Conservation (phyloP, 2,113 vertebrate species). For the Amphiprion percula region DNA sequence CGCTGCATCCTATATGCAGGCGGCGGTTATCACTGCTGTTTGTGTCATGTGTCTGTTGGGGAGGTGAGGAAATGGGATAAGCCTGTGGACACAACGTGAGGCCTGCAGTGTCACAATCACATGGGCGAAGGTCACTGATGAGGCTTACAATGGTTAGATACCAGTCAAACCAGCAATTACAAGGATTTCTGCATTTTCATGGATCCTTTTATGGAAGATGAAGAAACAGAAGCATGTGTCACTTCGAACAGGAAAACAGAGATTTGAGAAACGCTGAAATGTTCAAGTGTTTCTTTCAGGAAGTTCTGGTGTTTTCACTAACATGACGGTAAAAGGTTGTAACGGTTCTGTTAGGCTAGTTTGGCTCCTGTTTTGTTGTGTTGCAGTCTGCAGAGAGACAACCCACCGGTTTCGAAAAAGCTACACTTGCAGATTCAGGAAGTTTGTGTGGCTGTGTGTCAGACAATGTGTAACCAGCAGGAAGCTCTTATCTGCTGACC, state of each 20-base stretch:
- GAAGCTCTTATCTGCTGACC: conserved; percentile 82
- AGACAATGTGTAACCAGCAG: conserved; percentile 78
- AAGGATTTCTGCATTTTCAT: not conserved
- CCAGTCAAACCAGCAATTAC: not conserved
- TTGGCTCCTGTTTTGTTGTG: not conserved
- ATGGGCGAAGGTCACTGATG: conserved; percentile 53
- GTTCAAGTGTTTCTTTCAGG: not conserved
- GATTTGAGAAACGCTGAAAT: not conserved
- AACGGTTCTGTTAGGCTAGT: not conserved
- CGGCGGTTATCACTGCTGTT: not conserved
- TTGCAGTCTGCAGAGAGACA: conserved; percentile 18
- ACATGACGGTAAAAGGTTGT: not conserved
- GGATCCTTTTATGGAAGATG: not conserved
- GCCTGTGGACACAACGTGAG: conserved; percentile 2
- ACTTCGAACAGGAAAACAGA: not conserved
- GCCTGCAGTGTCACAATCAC: conserved; percentile 18
- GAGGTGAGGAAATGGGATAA: conserved; percentile 12
- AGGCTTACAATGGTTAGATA: conserved; percentile 28
- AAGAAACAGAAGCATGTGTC: conserved; percentile 1
- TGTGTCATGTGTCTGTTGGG: conserved; percentile 14
- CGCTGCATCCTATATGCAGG: not conserved
- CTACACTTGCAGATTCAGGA: conserved; percentile 56
- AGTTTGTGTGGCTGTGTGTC: conserved; percentile 40
- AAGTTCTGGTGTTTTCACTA: not conserved
- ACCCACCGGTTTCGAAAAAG: conserved; percentile 33